Percentiles rank a stretch among this genome's conserved stretches.
These are phyloP conservation scores for Trichogramma evanescens DNA, from an alignment of 2,888 invertebrate species.

Conservation along the genomic window DNA sequence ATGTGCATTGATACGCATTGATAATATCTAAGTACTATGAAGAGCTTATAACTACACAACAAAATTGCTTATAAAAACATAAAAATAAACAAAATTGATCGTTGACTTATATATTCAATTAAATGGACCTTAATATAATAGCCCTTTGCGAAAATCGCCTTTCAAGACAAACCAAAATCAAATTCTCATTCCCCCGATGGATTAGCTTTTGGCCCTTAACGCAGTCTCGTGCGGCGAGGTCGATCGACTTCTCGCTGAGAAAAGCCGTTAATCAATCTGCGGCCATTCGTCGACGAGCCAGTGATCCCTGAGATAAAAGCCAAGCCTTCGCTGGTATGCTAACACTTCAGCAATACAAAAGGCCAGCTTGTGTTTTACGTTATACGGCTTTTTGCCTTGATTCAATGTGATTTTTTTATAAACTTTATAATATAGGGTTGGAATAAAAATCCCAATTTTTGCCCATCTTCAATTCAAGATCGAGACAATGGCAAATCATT, in stretches of 20 bases:
- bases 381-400: not conserved
- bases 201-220: not conserved
- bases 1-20: too few species aligned
- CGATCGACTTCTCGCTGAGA: conserved; percentile 2
- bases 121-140: too few species aligned
- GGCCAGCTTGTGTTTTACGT: not conserved
- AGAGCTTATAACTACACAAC: too few species aligned
- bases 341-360: not conserved
- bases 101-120: too few species aligned
- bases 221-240: not conserved
- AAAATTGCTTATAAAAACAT: too few species aligned
- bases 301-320: conserved; percentile 7
- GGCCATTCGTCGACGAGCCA: conserved; percentile 2
- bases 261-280: conserved; percentile 6
- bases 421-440: not conserved
- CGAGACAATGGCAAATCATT: too few species aligned
- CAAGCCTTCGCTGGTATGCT: not conserved
- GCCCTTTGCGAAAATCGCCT: too few species aligned
- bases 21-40: too few species aligned
- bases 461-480: too few species aligned
- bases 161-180: too few species aligned
- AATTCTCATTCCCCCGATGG: not conserved
- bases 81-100: too few species aligned
- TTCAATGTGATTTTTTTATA: conserved; percentile 3
- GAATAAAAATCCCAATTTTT: too few species aligned